phyloP scores from a whole-genome alignment of 1,140 invertebrate species.

The Apolygus lucorum region DNA sequence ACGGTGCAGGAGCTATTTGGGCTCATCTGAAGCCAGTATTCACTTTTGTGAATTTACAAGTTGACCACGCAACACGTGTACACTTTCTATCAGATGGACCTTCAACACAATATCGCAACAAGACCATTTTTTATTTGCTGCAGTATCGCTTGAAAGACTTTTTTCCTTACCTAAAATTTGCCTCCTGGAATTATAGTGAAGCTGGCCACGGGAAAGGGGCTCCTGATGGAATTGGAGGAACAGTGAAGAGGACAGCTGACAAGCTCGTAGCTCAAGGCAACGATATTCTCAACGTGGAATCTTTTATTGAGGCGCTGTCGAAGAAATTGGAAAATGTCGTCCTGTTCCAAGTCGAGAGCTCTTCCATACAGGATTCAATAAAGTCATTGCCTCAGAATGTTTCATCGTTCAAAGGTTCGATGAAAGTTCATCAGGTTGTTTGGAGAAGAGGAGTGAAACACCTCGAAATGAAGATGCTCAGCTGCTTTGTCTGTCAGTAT shows the following conservation, averaged over 20 bases:
- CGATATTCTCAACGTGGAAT: constrained; percentile 19
- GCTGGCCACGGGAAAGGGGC: constrained; percentile 38
- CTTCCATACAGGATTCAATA: too few species aligned
- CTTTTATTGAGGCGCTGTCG: not conserved
- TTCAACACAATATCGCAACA: constrained; percentile 27
- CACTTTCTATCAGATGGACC: constrained; percentile 24
- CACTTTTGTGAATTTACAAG: constrained; percentile 11
- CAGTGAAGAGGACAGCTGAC: constrained; percentile 39
- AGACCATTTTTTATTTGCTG: constrained; percentile 26
- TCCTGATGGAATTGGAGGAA: constrained; percentile 39
- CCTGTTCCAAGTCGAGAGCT: not conserved
- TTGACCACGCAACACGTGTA: not conserved
- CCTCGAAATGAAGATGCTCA: too few species aligned
- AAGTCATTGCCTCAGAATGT: too few species aligned
- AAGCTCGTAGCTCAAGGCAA: constrained; percentile 29
- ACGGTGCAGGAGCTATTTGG: constrained; percentile 37
- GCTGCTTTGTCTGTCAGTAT: too few species aligned
- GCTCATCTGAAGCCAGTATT: constrained; percentile 36
- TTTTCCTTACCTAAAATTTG: not conserved
- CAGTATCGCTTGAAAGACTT: not conserved
- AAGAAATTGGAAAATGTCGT: not conserved
- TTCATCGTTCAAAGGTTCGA: too few species aligned
- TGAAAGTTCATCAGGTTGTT: too few species aligned
- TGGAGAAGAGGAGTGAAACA: too few species aligned
- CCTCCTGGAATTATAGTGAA: constrained; percentile 38